Conservation (phyloP, 2,113 vertebrate genomes). For the Catharus bicknelli region DNA sequence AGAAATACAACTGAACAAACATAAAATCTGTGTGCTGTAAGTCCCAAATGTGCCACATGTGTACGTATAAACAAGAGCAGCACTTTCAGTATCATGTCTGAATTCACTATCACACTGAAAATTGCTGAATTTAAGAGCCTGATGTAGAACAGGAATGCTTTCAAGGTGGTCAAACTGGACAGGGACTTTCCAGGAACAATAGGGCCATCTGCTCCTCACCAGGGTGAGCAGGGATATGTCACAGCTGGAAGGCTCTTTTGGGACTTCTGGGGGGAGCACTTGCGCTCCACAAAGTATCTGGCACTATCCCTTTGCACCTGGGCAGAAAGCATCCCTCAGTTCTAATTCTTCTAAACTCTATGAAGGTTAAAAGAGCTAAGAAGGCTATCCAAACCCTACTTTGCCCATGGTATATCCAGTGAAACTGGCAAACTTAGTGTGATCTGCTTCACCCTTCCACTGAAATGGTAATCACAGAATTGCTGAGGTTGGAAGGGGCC, state of each 20-base stretch:
- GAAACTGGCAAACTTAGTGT: not conserved
- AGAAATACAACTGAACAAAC: not conserved
- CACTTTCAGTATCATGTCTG: not conserved
- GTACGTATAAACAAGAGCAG: not conserved
- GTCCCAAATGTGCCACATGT: accelerated
- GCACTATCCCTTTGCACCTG: not conserved
- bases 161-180: not conserved
- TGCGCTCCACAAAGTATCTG: not conserved
- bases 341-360: not conserved
- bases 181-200: not conserved
- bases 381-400: not conserved
- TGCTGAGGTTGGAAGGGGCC: not conserved
- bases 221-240: not conserved
- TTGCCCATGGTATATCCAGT: not conserved
- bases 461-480: not conserved
- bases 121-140: not conserved
- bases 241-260: not conserved
- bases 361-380: not conserved
- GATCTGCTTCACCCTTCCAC: not conserved
- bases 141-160: not conserved
- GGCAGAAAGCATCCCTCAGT: not conserved
- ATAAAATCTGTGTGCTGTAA: not conserved
- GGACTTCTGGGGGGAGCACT: not conserved
- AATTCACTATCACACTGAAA: not conserved
- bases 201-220: not conserved